Percentiles rank a stretch among this genome's conserved stretches.
Evolutionary conservation across 2,113 vertebrate species (phyloP).

Genomic region (Dunckerocampus dactyliophorus): DNA sequence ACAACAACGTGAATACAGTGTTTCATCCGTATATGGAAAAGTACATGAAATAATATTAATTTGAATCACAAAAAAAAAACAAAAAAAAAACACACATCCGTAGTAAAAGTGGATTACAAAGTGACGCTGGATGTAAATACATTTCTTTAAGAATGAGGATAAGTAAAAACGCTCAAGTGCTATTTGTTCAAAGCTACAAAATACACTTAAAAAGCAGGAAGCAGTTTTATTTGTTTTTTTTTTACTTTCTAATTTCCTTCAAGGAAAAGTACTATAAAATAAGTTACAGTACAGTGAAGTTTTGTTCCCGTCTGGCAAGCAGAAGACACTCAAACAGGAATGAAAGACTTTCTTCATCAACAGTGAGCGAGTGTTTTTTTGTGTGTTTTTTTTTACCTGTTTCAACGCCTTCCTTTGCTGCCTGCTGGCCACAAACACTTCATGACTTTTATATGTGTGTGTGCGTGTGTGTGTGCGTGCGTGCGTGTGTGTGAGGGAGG

Average conservation of each 20-base stretch:
- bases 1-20: constrained; percentile 74
- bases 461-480: constrained; percentile 9
- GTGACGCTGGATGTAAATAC: constrained; percentile 74
- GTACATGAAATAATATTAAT: constrained; percentile 80
- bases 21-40: constrained; percentile 78
- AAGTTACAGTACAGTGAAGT: constrained; percentile 99
- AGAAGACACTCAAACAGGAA: constrained; percentile 81
- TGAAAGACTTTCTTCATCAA: constrained; percentile 75
- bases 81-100: no score
- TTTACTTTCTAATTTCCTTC: constrained; percentile 82
- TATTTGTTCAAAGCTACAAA: constrained; percentile 91
- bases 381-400: no score
- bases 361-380: no score
- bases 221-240: constrained; percentile 49
- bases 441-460: constrained; percentile 86
- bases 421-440: constrained; percentile 60
- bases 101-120: constrained; percentile 78
- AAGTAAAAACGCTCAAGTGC: constrained; percentile 93
- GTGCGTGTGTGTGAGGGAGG: not conserved
- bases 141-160: constrained; percentile 78
- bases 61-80: constrained; percentile 74
- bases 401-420: constrained; percentile 27
- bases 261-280: constrained; percentile 99
- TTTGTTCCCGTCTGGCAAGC: constrained; percentile 91
- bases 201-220: constrained; percentile 89